Evolutionary conservation across 1,140 invertebrate genomes (phyloP), one percentile per base, ranked within the genome.

Genomic region (Tribolium madens): DNA sequence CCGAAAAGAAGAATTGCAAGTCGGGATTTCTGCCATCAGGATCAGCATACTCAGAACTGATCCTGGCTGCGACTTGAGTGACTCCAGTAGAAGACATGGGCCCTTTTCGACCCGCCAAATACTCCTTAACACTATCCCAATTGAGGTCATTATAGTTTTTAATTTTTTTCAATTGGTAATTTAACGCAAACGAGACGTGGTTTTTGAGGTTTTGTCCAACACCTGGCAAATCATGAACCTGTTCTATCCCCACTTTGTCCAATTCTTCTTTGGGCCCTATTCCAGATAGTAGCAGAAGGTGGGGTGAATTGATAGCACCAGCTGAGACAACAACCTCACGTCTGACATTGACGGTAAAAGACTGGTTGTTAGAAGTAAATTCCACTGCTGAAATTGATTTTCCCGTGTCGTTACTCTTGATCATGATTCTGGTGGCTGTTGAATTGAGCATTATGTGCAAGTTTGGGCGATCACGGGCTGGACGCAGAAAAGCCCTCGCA

Each of bases 401-500:
- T 0, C 86, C 87, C 6, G 86, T 86, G 2, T 86, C 82, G 85
- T 73, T 26, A 14, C 14, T 21, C 1, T 95, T 91, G 77, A 96
- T 91, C 0, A 95, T 80, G 33, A 94, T 89, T 81, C 86, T 91
- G 1, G 92, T 91, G 0, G 90, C 93, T 0, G 91, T 92, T 0
- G 93, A 90, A 85, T 94, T 93, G 0, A 94, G 84, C 87, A 94
- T 88, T 12, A 95, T 89, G 81, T 94, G 91, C 0, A 95, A 87
- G 86, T 95, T 93, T 31, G 87, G 87, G 12, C 94, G 88, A 26
- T 91, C 87, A 79, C 90, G 88, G 3, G 95, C 95, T n/a, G 96
- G 95, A n/a, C 93, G 87, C 0, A 98, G 87, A 85, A 95, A 98
- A 0, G 94, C 95, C 48, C 92, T 88, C 0, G 93, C 90, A 0